Percentiles rank a stretch among this genome's conserved stretches.
These are phyloP conservation scores for Zaprionus bogoriensis DNA, from an alignment of 2,888 invertebrate species.

Conservation along the genomic window DNA sequence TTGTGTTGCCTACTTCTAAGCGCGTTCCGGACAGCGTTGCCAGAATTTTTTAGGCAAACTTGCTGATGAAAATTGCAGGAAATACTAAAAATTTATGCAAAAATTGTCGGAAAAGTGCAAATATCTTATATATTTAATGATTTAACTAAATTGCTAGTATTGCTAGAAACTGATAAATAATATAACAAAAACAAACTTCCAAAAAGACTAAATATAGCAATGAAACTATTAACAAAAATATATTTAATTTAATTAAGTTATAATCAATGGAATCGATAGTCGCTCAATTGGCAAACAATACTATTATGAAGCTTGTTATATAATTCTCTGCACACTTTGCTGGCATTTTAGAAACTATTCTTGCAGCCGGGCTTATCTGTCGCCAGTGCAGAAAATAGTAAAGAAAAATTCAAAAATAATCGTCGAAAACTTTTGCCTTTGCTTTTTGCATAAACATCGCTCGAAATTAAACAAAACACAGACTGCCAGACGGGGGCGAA, in stretches of 20 bases:
- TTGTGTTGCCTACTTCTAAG: conserved; percentile 67
- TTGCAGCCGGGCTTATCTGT: background rate
- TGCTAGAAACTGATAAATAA: background rate
- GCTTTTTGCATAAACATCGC: conserved; percentile 8
- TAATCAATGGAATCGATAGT: too few relatives aligned
- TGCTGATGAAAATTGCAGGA: background rate
- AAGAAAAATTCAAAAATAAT: conserved; percentile 25
- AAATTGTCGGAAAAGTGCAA: background rate
- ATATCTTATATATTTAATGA: background rate
- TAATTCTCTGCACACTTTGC: too few relatives aligned
- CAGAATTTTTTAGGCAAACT: background rate
- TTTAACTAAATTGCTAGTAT: background rate
- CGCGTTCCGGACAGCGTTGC: conserved; percentile 40
- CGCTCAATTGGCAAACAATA: too few relatives aligned
- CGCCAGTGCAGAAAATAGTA: background rate
- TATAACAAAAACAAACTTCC: background rate
- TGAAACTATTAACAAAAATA: too few relatives aligned
- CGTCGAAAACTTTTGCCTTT: conserved; percentile 54
- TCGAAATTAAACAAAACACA: conserved; percentile 69
- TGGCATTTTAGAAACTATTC: too few relatives aligned
- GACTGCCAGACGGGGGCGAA: conserved; percentile 43
- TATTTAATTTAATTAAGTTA: too few relatives aligned
- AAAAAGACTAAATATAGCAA: too few relatives aligned
- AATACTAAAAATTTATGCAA: background rate
- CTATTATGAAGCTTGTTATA: too few relatives aligned